These are phyloP conservation scores for Platichthys stellatus DNA, from an alignment of 2,113 vertebrate species.

Conservation along the genomic window DNA sequence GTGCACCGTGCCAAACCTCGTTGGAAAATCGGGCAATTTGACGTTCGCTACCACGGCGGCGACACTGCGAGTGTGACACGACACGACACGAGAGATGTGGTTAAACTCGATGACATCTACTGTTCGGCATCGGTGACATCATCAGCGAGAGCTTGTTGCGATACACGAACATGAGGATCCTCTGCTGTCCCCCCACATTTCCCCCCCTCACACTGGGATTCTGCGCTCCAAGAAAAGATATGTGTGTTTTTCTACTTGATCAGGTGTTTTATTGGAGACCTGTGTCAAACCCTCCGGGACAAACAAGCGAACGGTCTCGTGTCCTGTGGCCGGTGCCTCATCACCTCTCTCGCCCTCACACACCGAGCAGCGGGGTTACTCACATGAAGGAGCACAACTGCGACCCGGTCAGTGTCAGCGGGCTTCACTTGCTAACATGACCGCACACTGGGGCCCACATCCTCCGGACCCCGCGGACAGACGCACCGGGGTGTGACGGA, in stretches of 20 bases:
- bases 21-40: conserved; percentile 29
- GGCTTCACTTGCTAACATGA: conserved; percentile 49
- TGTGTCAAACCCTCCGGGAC: not conserved
- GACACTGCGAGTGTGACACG: not conserved
- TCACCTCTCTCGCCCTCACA: conserved; percentile 17
- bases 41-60: not conserved
- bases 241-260: not conserved
- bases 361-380: conserved; percentile 62
- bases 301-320: too few species aligned
- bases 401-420: conserved; percentile 48
- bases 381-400: conserved; percentile 69
- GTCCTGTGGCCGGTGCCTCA: not conserved
- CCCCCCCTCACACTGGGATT: not conserved
- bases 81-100: not conserved
- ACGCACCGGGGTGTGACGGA: conserved; percentile 41
- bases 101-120: not conserved
- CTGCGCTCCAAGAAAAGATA: not conserved
- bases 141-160: not conserved
- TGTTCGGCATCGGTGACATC: conserved; percentile 7
- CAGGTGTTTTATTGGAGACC: not conserved
- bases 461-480: conserved; percentile 45
- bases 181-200: not conserved
- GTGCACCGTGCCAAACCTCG: conserved; percentile 24
- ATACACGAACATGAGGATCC: too few species aligned
- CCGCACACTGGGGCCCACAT: conserved; percentile 48